Percentiles rank a stretch among this genome's conserved stretches.
Evolutionary conservation across 2,888 invertebrate species (phyloP).

Genomic region (Drosophila birchii): DNA sequence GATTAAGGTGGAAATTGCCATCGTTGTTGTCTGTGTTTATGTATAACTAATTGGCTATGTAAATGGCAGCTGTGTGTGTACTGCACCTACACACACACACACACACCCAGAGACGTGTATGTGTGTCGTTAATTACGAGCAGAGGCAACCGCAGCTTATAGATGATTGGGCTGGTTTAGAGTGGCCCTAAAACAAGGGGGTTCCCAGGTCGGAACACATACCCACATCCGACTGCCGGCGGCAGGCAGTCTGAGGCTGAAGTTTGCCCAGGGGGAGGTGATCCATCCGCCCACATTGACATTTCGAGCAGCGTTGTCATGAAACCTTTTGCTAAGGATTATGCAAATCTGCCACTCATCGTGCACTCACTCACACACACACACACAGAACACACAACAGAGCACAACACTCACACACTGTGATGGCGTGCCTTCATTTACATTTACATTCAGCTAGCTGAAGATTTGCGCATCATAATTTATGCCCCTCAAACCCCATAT

Average conservation of each 20-base stretch:
- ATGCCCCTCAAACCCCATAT: conserved; percentile 57
- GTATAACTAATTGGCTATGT: conserved; percentile 77
- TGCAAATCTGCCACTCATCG: conserved; percentile 79
- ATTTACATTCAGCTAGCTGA: conserved; percentile 78
- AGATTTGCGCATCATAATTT: conserved; percentile 80
- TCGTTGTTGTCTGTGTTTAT: conserved; percentile 58
- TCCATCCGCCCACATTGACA: conserved; percentile 64
- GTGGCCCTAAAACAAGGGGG: conserved; percentile 13
- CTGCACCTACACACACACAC: conserved; percentile 7
- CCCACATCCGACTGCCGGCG: neutral
- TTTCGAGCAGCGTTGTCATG: conserved; percentile 76
- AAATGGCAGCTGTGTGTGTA: conserved; percentile 64
- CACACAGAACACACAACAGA: conserved; percentile 17
- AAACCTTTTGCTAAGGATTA: conserved; percentile 79
- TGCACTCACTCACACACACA: conserved; percentile 57
- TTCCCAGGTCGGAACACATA: neutral
- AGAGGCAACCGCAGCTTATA: conserved; percentile 61
- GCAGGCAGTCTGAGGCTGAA: conserved; percentile 25
- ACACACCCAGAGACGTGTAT: conserved; percentile 3
- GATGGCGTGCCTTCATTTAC: conserved; percentile 72
- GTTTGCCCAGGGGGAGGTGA: conserved; percentile 25
- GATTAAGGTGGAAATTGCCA: conserved; percentile 65
- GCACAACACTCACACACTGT: conserved; percentile 5
- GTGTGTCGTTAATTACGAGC: conserved; percentile 73
- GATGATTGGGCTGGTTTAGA: conserved; percentile 40